Evolutionary conservation across 2,888 invertebrate species (phyloP), one percentile per base, ranked within the genome.

Genomic region (Helobdella robusta): DNA sequence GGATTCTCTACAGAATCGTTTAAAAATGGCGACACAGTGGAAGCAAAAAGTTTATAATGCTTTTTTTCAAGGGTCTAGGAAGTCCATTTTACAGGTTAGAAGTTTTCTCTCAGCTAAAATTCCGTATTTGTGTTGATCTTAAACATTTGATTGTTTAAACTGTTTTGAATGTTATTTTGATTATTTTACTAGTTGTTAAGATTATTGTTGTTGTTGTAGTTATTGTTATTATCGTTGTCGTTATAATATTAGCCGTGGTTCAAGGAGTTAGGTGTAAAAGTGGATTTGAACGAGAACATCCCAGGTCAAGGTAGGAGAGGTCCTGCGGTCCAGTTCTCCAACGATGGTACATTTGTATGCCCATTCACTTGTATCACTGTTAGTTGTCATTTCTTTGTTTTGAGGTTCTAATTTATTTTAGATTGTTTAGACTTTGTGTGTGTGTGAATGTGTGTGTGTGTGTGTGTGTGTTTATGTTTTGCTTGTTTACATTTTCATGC

Each of bases 31-130:
- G 20, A 50, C 50, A 20, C 50, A 48, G 2, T 62, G 62, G 62
- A 62, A 62, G 62, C 62, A 50, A 20, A 46, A 44, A n/a, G 62
- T 62, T 2, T 62, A 20, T 35, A 23, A 40, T 4, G 25, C 46
- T 6, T 62, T 62, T 34, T 25, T 62, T n/a, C 62, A 62, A 15
- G 46, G 46, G 2, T 62, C 50, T 3, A 62, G 34, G 50, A 62
- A 62, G 25, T 62, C 62, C 2, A 62, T 62, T 11, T 35, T 62
- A 8, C 48, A 62, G 50, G 62, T 62, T n/a, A n/a, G n/a, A n/a
- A n/a, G n/a, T n/a, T n/a, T n/a, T n/a, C n/a, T n/a, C n/a, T n/a
- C n/a, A n/a, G n/a, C n/a, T n/a, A n/a, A n/a, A n/a, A n/a, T n/a
- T n/a, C n/a, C n/a, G n/a, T n/a, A n/a, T n/a, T n/a, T n/a, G n/a